Percentiles rank a stretch among this genome's conserved stretches.
phyloP scores from a whole-genome alignment of 2,113 vertebrate genomes.

The Colossoma macropomum region DNA sequence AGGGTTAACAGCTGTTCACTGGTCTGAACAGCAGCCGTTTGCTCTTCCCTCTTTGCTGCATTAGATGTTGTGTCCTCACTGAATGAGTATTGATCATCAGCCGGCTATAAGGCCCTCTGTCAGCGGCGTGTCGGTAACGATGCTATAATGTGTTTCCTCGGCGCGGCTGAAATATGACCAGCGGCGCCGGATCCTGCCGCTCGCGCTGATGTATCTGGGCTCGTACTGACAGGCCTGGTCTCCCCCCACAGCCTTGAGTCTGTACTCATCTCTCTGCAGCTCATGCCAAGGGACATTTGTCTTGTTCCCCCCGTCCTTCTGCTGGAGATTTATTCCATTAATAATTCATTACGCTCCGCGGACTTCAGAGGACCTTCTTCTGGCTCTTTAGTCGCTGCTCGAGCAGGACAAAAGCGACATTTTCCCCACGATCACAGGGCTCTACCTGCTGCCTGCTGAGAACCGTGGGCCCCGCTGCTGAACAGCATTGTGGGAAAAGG shows the following conservation, averaged over 20 bases:
- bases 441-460: constrained; percentile 17
- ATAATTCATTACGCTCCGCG: constrained; percentile 53
- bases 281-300: constrained; percentile 53
- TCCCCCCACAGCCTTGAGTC: constrained; percentile 47
- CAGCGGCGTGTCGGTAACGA: constrained; percentile 8
- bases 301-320: constrained; percentile 53
- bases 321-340: constrained; percentile 56
- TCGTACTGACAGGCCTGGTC: constrained; percentile 2
- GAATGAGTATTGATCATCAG: constrained; percentile 26
- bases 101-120: not conserved
- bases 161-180: constrained; percentile 10
- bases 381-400: constrained; percentile 29
- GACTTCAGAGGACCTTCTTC: constrained; percentile 49
- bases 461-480: constrained; percentile 11
- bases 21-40: not conserved
- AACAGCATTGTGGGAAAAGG: constrained; percentile 11
- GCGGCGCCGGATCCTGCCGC: not conserved
- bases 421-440: not conserved
- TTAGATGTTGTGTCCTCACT: constrained; percentile 17
- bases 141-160: not conserved
- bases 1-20: not conserved
- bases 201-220: constrained; percentile 36
- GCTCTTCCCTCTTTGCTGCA: not conserved
- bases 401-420: constrained; percentile 15
- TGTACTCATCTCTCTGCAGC: constrained; percentile 39